These are phyloP conservation scores for Oxyruncus cristatus DNA, from an alignment of 2,113 vertebrate genomes.

Conservation along the genomic window DNA sequence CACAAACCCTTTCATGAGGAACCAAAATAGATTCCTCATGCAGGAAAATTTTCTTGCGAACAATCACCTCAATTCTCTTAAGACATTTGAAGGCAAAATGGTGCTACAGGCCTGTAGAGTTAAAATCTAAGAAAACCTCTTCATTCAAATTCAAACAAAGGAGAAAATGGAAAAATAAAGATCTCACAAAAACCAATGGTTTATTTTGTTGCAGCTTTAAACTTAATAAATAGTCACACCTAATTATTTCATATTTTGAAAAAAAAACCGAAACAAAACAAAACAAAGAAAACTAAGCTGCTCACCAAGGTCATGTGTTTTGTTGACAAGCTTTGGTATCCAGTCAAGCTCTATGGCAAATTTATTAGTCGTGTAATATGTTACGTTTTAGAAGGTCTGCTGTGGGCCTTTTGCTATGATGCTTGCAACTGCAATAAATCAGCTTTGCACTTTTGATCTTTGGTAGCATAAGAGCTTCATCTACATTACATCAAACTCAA, in stretches of 20 bases:
- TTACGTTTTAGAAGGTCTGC: slow-evolving; percentile 1
- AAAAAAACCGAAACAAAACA: neutral
- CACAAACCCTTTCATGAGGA: neutral
- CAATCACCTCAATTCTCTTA: neutral
- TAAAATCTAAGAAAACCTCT: neutral
- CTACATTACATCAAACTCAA: neutral
- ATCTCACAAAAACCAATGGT: neutral
- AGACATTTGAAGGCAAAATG: neutral
- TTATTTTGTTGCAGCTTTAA: neutral
- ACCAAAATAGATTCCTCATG: neutral
- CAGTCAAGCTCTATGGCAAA: neutral
- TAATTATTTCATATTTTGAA: neutral
- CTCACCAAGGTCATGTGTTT: neutral
- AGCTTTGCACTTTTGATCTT: neutral
- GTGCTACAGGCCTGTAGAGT: neutral
- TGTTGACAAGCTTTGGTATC: neutral
- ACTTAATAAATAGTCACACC: neutral
- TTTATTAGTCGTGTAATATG: neutral
- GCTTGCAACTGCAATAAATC: neutral
- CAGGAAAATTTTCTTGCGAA: neutral
- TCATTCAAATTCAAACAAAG: neutral
- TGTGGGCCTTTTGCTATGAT: neutral
- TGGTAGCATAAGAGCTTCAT: neutral
- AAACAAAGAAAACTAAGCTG: neutral
- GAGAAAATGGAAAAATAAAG: neutral